phyloP scores from a whole-genome alignment of 2,113 vertebrate genomes.

The Acrocephalus arundinaceus region DNA sequence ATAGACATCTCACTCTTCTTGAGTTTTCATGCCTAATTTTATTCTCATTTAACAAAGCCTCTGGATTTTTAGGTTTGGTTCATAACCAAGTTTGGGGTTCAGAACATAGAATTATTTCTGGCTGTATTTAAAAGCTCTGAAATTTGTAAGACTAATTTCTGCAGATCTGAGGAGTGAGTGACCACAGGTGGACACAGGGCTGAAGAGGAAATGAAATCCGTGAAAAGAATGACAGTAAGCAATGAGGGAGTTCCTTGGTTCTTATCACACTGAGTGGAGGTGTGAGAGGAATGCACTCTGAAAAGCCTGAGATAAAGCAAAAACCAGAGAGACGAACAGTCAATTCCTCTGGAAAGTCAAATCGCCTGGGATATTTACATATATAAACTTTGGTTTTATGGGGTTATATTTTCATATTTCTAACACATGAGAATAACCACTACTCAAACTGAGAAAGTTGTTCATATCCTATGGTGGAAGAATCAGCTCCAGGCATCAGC shows the following conservation, averaged over 20 bases:
- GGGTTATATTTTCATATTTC: not conserved
- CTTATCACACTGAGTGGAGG: not conserved
- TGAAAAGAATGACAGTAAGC: not conserved
- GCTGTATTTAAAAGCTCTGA: not conserved
- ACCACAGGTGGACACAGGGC: not conserved
- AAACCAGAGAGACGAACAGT: not conserved
- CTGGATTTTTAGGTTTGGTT: not conserved
- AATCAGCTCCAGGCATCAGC: not conserved
- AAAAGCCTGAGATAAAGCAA: not conserved
- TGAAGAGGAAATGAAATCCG: not conserved
- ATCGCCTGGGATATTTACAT: not conserved
- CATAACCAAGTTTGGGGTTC: rapidly evolving
- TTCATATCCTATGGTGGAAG: not conserved
- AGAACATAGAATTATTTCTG: not conserved
- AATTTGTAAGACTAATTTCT: not conserved
- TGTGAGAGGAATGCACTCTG: not conserved
- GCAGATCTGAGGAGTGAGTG: not conserved
- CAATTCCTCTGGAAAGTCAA: not conserved
- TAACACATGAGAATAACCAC: not conserved
- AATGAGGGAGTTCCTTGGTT: not conserved
- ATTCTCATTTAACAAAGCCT: not conserved
- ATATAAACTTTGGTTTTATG: not conserved
- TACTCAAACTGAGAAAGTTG: not conserved
- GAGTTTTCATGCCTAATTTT: not conserved
- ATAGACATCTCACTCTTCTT: not conserved